phyloP scores from a whole-genome alignment of 2,888 invertebrate species.

The Salpingus planirostris region DNA sequence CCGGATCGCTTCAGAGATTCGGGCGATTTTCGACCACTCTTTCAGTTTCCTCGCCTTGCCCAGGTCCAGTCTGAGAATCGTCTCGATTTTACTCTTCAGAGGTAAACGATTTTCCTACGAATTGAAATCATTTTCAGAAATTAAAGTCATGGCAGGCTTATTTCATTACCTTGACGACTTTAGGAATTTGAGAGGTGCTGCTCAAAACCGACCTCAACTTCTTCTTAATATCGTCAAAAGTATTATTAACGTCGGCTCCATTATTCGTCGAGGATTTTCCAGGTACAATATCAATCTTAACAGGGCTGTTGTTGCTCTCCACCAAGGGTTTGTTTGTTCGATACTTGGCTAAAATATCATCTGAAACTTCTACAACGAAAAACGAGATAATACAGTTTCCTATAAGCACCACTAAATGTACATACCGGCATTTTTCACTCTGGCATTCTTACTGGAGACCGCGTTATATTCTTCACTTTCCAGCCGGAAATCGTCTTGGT shows the following conservation, averaged over 20 bases:
- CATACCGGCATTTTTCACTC: conserved; percentile 21
- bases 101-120: conserved; percentile 24
- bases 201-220: conserved; percentile 87
- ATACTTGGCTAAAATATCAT: conserved; percentile 94
- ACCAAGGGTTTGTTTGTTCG: conserved; percentile 47
- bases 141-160: background rate
- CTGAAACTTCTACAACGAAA: conserved; percentile 59
- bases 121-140: conserved; percentile 6
- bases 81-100: conserved; percentile 45
- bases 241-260: conserved; percentile 19
- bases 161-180: conserved; percentile 28
- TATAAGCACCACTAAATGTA: background rate
- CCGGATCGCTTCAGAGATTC: conserved; percentile 74
- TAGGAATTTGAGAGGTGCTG: conserved; percentile 66
- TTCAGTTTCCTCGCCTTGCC: conserved; percentile 77
- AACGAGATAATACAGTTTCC: too few species aligned
- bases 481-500: conserved; percentile 25
- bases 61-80: conserved; percentile 63
- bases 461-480: conserved; percentile 22
- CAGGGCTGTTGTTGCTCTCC: conserved; percentile 22
- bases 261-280: conserved; percentile 44
- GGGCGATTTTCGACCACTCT: conserved; percentile 66
- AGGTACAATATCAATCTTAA: conserved; percentile 22
- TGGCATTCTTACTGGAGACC: conserved; percentile 18
- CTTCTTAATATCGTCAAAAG: conserved; percentile 66